These are phyloP conservation scores for Magallana gigas DNA, from an alignment of 1,140 invertebrate species.

Conservation along the genomic window DNA sequence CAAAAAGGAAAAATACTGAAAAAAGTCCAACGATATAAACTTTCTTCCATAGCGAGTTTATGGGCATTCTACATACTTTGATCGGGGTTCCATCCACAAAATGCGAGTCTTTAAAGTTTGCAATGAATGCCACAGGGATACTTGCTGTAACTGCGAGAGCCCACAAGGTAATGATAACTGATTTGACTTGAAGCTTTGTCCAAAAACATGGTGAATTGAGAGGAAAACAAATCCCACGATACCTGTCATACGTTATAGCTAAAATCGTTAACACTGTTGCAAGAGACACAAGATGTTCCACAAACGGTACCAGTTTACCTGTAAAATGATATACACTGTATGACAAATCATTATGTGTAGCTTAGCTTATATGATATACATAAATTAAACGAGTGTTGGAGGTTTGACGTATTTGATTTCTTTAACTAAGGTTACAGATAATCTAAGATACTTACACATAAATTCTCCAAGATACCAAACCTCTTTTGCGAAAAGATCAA, in stretches of 20 bases:
- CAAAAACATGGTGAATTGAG: conserved; percentile 77
- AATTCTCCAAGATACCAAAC: conserved; percentile 88
- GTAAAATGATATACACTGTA: background rate
- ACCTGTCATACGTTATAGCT: conserved; percentile 91
- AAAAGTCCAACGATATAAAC: conserved; percentile 63
- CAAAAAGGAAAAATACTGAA: conserved; percentile 60
- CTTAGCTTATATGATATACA: too few relatives aligned
- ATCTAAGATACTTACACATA: conserved; percentile 85
- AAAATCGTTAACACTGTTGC: conserved; percentile 96
- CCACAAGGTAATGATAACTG: conserved; percentile 41
- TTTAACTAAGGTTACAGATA: too few relatives aligned
- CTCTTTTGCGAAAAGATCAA: conserved; percentile 88
- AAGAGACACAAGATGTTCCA: conserved; percentile 94
- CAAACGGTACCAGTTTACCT: conserved; percentile 89
- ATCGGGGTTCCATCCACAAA: conserved; percentile 58
- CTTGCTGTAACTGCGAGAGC: background rate
- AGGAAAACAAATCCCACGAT: conserved; percentile 96
- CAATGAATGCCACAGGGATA: conserved; percentile 62
- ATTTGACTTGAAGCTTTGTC: conserved; percentile 18
- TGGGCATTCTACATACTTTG: conserved; percentile 61
- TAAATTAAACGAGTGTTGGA: too few relatives aligned
- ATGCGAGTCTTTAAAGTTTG: conserved; percentile 48
- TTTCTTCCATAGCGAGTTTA: conserved; percentile 57
- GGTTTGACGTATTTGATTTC: too few relatives aligned
- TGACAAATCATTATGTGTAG: too few relatives aligned